Conservation (phyloP, 2,113 vertebrate species). For the Sinosuthora webbiana region DNA sequence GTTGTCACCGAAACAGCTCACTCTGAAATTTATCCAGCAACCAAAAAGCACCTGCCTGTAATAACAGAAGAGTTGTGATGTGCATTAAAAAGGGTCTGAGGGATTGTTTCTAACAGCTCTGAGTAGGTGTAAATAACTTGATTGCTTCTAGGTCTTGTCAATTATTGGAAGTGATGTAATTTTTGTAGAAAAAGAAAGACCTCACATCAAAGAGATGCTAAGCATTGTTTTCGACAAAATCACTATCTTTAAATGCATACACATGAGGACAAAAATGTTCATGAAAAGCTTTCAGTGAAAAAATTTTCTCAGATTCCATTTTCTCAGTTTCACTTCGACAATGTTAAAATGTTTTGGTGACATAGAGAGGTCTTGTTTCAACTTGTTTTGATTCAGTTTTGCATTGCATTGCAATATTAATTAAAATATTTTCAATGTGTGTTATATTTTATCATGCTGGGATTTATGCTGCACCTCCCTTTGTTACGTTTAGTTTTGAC, state of each 20-base stretch:
- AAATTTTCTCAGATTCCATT: background rate
- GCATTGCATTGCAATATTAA: background rate
- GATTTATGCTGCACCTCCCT: background rate
- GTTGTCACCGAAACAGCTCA: background rate
- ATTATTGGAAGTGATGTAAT: background rate
- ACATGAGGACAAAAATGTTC: background rate
- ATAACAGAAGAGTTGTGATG: background rate
- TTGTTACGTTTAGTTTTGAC: background rate
- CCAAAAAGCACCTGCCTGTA: background rate
- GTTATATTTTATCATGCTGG: background rate
- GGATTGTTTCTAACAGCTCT: background rate
- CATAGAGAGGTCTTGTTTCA: background rate
- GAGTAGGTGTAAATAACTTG: background rate
- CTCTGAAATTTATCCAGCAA: background rate
- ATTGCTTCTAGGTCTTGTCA: background rate
- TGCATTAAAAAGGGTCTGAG: background rate
- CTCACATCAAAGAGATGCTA: background rate
- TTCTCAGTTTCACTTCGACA: background rate
- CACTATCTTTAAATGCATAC: background rate
- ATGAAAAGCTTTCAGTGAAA: background rate
- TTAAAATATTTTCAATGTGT: background rate
- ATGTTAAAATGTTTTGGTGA: background rate
- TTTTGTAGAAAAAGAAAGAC: background rate
- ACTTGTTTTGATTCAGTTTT: background rate
- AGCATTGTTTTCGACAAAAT: background rate